Evolutionary conservation across 2,797 vertebrate genomes (phyloP).

Genomic region (Bucorvus abyssinicus): DNA sequence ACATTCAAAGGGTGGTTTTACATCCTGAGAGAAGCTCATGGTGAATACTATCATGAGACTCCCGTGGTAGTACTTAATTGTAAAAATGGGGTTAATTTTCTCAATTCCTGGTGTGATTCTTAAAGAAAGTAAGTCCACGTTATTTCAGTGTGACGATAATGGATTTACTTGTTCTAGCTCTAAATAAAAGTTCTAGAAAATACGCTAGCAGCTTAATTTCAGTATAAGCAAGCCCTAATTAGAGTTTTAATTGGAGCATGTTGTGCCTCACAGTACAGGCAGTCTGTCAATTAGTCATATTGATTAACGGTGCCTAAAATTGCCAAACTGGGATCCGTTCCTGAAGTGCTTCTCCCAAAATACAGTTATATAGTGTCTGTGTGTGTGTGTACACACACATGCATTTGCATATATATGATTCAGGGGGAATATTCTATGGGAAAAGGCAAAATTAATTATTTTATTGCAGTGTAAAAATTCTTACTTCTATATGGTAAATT

Average conservation of each 20-base stretch:
- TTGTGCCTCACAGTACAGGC: neutral
- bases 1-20: neutral
- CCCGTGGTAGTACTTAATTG: neutral
- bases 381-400: neutral
- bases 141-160: neutral
- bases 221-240: neutral
- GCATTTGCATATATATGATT: neutral
- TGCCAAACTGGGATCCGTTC: neutral
- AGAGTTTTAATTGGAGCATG: neutral
- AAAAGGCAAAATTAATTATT: neutral
- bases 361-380: neutral
- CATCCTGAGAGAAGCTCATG: neutral
- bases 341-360: neutral
- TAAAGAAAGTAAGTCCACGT: neutral
- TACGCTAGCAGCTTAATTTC: neutral
- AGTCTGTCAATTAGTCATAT: neutral
- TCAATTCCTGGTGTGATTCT: neutral
- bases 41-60: neutral
- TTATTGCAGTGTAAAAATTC: neutral
- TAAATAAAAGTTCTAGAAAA: neutral
- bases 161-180: neutral
- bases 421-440: neutral
- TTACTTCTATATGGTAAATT: neutral
- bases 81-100: neutral
- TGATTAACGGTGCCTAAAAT: neutral